A percentile compares a stretch with the other conserved stretches of the same genome.
phyloP scores from a whole-genome alignment of 2,888 invertebrate genomes.

The Hemaris fuciformis region DNA sequence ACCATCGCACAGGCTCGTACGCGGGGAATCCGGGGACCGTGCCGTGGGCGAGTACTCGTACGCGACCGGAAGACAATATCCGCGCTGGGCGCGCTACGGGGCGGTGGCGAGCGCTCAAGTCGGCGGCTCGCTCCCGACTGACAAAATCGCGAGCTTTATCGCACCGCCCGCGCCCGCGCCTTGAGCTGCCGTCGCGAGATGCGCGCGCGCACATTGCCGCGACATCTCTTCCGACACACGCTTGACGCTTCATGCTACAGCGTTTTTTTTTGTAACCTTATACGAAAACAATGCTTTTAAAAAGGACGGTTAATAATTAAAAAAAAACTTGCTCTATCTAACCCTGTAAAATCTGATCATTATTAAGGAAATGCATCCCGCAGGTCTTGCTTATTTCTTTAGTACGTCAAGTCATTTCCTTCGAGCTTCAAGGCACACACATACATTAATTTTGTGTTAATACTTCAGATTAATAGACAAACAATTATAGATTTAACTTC shows the following conservation, averaged over 20 bases:
- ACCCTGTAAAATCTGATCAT: no score
- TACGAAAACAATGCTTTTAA: background rate
- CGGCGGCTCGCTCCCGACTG: slow-evolving; percentile 69
- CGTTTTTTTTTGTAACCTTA: slow-evolving; percentile 55
- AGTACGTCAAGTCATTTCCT: no score
- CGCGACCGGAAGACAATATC: slow-evolving; percentile 46
- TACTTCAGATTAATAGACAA: no score
- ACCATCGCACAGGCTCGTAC: slow-evolving; percentile 72
- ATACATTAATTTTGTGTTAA: no score
- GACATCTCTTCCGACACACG: slow-evolving; percentile 46
- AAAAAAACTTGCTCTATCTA: no score
- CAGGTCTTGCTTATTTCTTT: no score
- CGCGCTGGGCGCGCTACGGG: slow-evolving; percentile 33
- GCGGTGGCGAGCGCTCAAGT: slow-evolving; percentile 51
- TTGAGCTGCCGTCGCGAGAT: background rate
- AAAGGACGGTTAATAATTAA: no score
- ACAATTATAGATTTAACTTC: no score
- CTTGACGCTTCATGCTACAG: slow-evolving; percentile 47
- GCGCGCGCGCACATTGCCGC: slow-evolving; percentile 36
- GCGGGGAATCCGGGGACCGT: slow-evolving; percentile 44
- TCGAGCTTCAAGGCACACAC: no score
- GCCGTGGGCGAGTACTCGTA: slow-evolving; percentile 29
- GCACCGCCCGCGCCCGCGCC: slow-evolving; percentile 20
- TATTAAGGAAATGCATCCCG: no score
- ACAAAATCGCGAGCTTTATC: slow-evolving; percentile 75